Conservation (phyloP, 2,888 invertebrate species). For the Raillietiella orientalis region DNA sequence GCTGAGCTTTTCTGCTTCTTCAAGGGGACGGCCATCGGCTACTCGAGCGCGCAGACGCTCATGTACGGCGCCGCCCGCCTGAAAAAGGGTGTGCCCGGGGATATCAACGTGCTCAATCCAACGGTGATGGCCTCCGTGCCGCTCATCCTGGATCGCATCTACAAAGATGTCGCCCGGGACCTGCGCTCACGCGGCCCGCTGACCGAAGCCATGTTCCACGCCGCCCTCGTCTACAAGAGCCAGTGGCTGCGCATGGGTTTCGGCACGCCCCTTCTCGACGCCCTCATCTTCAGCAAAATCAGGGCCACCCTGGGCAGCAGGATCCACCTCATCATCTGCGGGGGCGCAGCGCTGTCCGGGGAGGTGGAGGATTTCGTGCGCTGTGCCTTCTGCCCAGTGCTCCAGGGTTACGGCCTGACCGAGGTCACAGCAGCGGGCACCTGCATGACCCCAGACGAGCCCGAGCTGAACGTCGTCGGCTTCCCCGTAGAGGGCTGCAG, state of each 20-base stretch:
- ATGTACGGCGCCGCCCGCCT: slow-evolving; percentile 79
- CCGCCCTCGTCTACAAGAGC: too few species aligned
- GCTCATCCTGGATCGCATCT: slow-evolving; percentile 84
- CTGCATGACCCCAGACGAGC: slow-evolving; percentile 18
- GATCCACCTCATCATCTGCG: slow-evolving; percentile 55
- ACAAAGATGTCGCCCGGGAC: slow-evolving; percentile 82
- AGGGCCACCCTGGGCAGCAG: slow-evolving; percentile 52
- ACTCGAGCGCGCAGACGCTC: too few species aligned
- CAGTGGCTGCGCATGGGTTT: slow-evolving; percentile 21
- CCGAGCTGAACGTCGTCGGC: slow-evolving; percentile 51
- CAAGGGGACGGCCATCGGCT: too few species aligned
- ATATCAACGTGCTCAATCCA: slow-evolving; percentile 61
- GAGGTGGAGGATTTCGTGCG: slow-evolving; percentile 77
- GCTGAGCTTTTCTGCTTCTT: too few species aligned
- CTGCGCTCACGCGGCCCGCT: too few species aligned
- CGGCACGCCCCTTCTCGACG: slow-evolving; percentile 38
- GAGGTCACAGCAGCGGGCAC: slow-evolving; percentile 76
- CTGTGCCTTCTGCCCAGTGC: slow-evolving; percentile 47
- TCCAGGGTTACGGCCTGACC: slow-evolving; percentile 85
- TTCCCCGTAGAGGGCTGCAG: slow-evolving; percentile 54
- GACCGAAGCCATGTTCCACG: too few species aligned
- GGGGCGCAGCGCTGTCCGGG: slow-evolving; percentile 79
- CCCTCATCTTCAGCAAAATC: slow-evolving; percentile 26
- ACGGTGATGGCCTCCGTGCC: slow-evolving; percentile 91
- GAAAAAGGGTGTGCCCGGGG: slow-evolving; percentile 74